phyloP scores from a whole-genome alignment of 2,888 invertebrate species.

The Yponomeuta cagnagella region DNA sequence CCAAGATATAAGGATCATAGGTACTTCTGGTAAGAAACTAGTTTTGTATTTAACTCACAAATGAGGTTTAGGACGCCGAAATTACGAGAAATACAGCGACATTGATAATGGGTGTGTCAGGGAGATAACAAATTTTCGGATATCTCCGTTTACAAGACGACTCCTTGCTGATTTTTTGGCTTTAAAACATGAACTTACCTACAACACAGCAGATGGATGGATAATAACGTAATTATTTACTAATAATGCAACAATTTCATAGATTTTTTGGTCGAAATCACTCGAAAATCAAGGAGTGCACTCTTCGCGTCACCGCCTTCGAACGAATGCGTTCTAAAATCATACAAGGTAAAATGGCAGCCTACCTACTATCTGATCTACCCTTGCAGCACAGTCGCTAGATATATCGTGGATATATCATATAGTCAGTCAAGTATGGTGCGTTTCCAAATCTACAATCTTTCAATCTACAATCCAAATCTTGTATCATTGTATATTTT shows the following conservation, averaged over 20 bases:
- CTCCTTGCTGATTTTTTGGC: not conserved
- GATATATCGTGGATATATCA: too few species aligned
- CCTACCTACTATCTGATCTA: not conserved
- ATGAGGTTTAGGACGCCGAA: not conserved
- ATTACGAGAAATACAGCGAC: not conserved
- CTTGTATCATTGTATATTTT: too few species aligned
- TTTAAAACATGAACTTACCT: constrained; percentile 35
- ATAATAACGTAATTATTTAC: constrained; percentile 26
- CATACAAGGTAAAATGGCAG: not conserved
- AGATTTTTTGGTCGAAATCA: constrained; percentile 53
- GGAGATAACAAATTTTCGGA: constrained; percentile 17
- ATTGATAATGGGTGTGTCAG: constrained; percentile 64
- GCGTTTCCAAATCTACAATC: not conserved
- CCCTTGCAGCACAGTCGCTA: not conserved
- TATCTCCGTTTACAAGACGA: not conserved
- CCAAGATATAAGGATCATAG: constrained; percentile 20
- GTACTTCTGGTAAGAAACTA: not conserved
- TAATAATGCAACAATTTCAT: constrained; percentile 35
- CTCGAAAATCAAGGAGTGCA: constrained; percentile 4
- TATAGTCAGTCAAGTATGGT: too few species aligned
- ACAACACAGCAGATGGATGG: constrained; percentile 27
- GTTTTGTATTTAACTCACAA: not conserved
- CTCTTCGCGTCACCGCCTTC: constrained; percentile 43
- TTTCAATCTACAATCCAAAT: too few species aligned
- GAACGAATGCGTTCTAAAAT: constrained; percentile 4